Evolutionary conservation across 1,140 invertebrate species (phyloP).

Genomic region (Drosophila sturtevanti): DNA sequence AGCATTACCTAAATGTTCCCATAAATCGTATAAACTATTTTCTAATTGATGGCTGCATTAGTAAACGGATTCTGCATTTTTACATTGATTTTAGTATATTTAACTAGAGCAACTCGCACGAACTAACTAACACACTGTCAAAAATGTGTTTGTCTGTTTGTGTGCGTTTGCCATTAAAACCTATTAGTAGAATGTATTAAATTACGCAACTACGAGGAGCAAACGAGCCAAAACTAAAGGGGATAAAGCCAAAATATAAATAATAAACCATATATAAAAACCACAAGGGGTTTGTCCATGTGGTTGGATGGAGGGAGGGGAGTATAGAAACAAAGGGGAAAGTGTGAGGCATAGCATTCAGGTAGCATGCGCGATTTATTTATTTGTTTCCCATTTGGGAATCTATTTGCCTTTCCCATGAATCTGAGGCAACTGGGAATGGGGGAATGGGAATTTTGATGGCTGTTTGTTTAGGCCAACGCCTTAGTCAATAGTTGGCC

Average conservation of each 20-base stretch:
- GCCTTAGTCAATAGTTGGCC: conserved; percentile 63
- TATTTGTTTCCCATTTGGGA: conserved; percentile 55
- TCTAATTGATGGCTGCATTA: conserved; percentile 58
- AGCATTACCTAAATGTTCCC: conserved; percentile 27
- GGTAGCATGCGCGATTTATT: conserved; percentile 48
- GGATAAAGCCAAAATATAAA: conserved; percentile 55
- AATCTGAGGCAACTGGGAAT: neutral
- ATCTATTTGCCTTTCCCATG: conserved; percentile 70
- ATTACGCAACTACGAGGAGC: conserved; percentile 46
- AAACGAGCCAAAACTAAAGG: conserved; percentile 15
- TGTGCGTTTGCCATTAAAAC: conserved; percentile 45
- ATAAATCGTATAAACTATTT: conserved; percentile 46
- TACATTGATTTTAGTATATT: conserved; percentile 16
- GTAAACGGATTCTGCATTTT: conserved; percentile 35
- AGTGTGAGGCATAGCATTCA: conserved; percentile 10
- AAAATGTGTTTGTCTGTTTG: conserved; percentile 21
- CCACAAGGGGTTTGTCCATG: neutral
- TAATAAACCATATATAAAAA: conserved; percentile 50
- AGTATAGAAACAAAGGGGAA: neutral
- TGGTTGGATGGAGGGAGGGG: too few relatives aligned
- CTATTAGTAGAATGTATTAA: conserved; percentile 70
- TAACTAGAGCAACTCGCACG: neutral
- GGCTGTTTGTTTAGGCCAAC: conserved; percentile 55
- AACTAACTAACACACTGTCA: conserved; percentile 46
- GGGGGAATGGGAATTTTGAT: neutral